phyloP scores from a whole-genome alignment of 1,140 invertebrate species.

The Aphidius gifuensis region DNA sequence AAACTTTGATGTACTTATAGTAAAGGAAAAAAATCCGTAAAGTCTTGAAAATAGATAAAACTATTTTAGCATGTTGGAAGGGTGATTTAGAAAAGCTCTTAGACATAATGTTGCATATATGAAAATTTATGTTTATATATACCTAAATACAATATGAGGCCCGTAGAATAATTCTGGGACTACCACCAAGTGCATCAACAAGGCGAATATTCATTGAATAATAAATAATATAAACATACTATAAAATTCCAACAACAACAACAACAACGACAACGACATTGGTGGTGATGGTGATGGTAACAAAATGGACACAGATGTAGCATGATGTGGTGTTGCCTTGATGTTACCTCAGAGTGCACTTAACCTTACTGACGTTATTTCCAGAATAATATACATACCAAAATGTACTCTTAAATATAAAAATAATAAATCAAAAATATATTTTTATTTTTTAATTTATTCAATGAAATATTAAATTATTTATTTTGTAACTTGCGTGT shows the following conservation, averaged over 20 bases:
- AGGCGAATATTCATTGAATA: slow-evolving; percentile 5
- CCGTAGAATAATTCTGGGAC: no score
- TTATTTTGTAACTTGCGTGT: no score
- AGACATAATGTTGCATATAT: no score
- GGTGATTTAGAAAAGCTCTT: no score
- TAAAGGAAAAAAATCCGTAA: neutral
- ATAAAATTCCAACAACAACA: no score
- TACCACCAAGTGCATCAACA: slow-evolving; percentile 6
- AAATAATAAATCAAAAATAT: neutral
- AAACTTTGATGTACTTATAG: slow-evolving; percentile 3
- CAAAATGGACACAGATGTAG: slow-evolving; percentile 10
- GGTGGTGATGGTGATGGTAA: slow-evolving; percentile 5
- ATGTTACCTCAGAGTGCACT: slow-evolving; percentile 15
- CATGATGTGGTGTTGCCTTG: neutral
- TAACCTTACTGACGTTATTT: slow-evolving; percentile 1
- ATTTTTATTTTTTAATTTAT: no score
- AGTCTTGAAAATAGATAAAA: no score
- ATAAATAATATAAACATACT: neutral
- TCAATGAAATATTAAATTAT: no score
- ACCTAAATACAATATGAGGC: no score
- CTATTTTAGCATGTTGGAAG: no score
- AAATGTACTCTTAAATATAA: neutral
- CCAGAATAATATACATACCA: slow-evolving; percentile 5
- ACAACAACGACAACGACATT: neutral
- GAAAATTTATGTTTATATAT: no score